Evolutionary conservation across 2,888 invertebrate genomes (phyloP).

Genomic region (Graphium colonna): DNA sequence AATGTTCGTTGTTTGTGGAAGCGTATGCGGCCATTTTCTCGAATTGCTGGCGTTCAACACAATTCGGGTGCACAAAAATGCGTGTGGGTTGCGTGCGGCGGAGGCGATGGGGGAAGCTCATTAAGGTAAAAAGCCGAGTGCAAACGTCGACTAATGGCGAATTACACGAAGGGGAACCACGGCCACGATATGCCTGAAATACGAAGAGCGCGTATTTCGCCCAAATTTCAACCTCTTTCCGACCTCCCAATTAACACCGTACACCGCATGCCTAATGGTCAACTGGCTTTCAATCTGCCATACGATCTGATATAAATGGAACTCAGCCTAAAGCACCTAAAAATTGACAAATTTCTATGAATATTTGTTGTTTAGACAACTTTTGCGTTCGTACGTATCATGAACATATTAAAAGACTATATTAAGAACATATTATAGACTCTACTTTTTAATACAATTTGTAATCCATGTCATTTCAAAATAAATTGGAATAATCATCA

Average conservation of each 20-base stretch:
- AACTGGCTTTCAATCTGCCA: background rate
- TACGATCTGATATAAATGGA: too few species aligned
- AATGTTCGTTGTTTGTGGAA: background rate
- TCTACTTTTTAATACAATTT: too few species aligned
- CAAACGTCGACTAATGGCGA: constrained; percentile 78
- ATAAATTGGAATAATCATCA: too few species aligned
- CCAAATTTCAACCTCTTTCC: constrained; percentile 27
- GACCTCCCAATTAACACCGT: constrained; percentile 23
- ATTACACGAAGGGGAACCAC: constrained; percentile 77
- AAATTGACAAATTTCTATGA: too few species aligned
- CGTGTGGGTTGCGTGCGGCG: constrained; percentile 66
- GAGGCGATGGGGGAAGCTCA: constrained; percentile 67
- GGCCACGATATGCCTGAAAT: constrained; percentile 39
- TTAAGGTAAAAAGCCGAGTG: constrained; percentile 80
- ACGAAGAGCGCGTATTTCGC: constrained; percentile 25
- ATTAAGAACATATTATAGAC: too few species aligned
- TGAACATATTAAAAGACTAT: too few species aligned
- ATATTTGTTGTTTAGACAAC: too few species aligned
- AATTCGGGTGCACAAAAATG: constrained; percentile 67
- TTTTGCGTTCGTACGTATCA: too few species aligned
- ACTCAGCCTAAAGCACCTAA: too few species aligned
- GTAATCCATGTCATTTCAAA: too few species aligned
- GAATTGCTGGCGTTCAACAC: constrained; percentile 21
- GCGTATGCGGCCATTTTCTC: constrained; percentile 6
- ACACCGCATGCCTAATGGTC: background rate